Conservation (phyloP, 2,797 vertebrate species). For the Mallotus villosus region DNA sequence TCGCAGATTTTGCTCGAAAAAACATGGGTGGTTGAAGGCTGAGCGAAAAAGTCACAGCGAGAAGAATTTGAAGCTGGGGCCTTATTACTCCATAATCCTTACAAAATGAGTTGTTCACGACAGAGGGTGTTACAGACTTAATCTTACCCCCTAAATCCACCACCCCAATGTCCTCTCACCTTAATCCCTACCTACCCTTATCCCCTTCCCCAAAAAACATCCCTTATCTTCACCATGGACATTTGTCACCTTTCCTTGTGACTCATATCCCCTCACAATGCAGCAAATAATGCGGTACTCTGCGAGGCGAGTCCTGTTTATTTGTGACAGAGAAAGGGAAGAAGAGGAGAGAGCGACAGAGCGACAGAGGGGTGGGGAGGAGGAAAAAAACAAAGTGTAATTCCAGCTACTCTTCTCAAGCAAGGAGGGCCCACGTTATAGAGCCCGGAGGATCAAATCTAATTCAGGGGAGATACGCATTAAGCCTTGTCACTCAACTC, state of each 20-base stretch:
- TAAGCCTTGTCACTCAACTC: constrained; percentile 75
- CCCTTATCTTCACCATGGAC: constrained; percentile 21
- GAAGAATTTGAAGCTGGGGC: neutral
- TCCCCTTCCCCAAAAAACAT: constrained; percentile 1
- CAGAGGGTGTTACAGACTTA: constrained; percentile 26
- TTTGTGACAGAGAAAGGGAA: constrained; percentile 72
- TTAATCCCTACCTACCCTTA: constrained; percentile 6
- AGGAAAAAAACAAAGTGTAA: constrained; percentile 11
- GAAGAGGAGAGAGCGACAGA: constrained; percentile 68
- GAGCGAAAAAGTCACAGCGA: constrained; percentile 7
- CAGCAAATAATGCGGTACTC: constrained; percentile 55
- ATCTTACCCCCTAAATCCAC: constrained; percentile 21
- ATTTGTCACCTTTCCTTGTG: constrained; percentile 17
- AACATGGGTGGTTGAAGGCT: neutral
- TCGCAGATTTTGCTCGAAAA: neutral
- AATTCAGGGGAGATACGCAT: constrained; percentile 76
- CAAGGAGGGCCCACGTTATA: constrained; percentile 58
- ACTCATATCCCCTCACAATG: constrained; percentile 62
- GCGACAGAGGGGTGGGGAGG: constrained; percentile 74
- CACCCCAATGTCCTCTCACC: constrained; percentile 4
- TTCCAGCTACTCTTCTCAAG: constrained; percentile 9
- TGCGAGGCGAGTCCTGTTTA: constrained; percentile 70
- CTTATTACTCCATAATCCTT: constrained; percentile 21
- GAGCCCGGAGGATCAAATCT: constrained; percentile 77
- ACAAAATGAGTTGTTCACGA: constrained; percentile 18